Percentiles rank a stretch among this genome's conserved stretches.
Conservation (phyloP, 1,140 invertebrate genomes). For the Drosophila novamexicana region DNA sequence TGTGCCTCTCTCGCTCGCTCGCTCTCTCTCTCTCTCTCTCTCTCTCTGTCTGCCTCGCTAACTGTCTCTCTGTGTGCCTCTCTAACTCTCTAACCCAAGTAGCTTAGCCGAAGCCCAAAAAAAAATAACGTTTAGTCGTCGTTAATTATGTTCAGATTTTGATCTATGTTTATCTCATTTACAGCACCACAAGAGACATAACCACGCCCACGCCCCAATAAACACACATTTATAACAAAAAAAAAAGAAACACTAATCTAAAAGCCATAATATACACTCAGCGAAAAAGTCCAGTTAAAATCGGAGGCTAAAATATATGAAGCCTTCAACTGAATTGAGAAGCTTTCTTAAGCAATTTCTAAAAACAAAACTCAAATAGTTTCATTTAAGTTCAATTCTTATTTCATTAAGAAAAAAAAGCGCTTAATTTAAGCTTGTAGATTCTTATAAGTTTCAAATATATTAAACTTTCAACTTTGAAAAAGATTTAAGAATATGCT, state of each 20-base stretch:
- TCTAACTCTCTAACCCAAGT: constrained; percentile 42
- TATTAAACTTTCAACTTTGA: no score
- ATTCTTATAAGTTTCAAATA: no score
- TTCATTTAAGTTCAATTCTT: neutral
- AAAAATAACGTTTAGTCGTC: constrained; percentile 25
- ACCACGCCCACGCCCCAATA: constrained; percentile 38
- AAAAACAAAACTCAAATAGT: neutral
- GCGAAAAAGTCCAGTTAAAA: neutral
- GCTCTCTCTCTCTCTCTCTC: constrained; percentile 30
- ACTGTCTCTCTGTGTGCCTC: constrained; percentile 7
- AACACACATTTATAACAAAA: constrained; percentile 15
- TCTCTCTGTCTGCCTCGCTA: constrained; percentile 22
- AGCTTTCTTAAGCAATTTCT: neutral
- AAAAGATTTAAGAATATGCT: no score
- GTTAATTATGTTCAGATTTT: constrained; percentile 38
- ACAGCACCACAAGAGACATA: constrained; percentile 67
- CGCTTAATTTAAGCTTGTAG: neutral
- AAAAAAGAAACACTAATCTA: constrained; percentile 1
- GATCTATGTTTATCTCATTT: constrained; percentile 56
- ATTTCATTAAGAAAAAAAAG: neutral
- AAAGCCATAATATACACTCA: constrained; percentile 3
- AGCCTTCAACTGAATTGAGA: no score
- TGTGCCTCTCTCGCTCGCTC: constrained; percentile 30
- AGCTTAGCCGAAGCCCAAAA: constrained; percentile 49
- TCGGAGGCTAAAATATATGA: no score